These are phyloP conservation scores for Ecdyonurus torrentis DNA, from an alignment of 2,888 invertebrate species.

Conservation along the genomic window DNA sequence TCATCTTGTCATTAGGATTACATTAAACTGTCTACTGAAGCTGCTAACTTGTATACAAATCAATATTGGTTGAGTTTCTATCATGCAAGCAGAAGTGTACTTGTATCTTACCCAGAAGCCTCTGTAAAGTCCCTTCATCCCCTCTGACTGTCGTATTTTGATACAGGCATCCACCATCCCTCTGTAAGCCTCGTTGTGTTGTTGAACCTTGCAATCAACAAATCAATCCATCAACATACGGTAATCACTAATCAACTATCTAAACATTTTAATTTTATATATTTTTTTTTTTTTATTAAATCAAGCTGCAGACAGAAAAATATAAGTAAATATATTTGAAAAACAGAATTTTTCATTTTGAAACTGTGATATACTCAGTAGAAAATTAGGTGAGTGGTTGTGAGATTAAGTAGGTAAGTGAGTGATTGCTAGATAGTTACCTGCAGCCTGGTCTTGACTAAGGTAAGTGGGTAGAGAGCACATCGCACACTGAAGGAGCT, in stretches of 20 bases:
- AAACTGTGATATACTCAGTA: background rate
- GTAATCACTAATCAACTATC: no score
- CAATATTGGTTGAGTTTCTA: no score
- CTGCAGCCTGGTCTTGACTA: slow-evolving; percentile 90
- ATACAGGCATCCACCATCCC: slow-evolving; percentile 71
- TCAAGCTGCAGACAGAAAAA: no score
- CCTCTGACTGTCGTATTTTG: slow-evolving; percentile 75
- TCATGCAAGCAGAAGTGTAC: no score
- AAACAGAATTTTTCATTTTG: background rate
- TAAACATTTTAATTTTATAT: no score
- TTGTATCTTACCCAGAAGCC: slow-evolving; percentile 95
- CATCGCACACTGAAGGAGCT: slow-evolving; percentile 65
- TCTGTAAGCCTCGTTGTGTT: slow-evolving; percentile 19
- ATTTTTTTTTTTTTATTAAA: no score
- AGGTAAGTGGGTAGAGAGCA: slow-evolving; percentile 76
- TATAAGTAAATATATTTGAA: background rate
- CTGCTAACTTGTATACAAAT: no score
- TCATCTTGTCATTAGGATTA: no score
- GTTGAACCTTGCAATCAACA: slow-evolving; percentile 20
- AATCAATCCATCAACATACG: no score
- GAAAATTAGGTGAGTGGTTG: background rate
- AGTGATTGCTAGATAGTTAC: slow-evolving; percentile 25
- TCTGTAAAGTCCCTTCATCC: slow-evolving; percentile 70
- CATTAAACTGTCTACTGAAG: no score
- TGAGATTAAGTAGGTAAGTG: background rate